Conservation (phyloP, 2,113 vertebrate species). For the Cinclus mexicanus region DNA sequence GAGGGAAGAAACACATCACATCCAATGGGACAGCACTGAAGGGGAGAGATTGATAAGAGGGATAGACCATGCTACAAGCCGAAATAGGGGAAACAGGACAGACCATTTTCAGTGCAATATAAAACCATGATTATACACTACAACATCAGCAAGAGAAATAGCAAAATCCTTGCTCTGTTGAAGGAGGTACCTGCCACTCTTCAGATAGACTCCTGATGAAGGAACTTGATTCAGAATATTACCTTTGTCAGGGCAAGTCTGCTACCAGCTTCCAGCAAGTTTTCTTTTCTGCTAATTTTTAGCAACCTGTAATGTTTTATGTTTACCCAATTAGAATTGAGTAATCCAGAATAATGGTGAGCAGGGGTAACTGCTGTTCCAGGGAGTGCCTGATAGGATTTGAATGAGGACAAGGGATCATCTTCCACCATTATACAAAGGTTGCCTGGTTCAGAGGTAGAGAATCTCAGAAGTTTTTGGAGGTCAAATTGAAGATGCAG, state of each 20-base stretch:
- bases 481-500: not conserved
- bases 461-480: not conserved
- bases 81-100: too few species aligned
- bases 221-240: not conserved
- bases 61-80: too few species aligned
- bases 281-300: not conserved
- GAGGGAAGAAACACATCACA: too few species aligned
- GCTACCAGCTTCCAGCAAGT: not conserved
- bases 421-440: accelerated
- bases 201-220: accelerated
- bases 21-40: too few species aligned
- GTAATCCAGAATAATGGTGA: not conserved
- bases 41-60: too few species aligned
- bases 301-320: not conserved
- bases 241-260: not conserved
- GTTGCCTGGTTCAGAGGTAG: not conserved
- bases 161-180: not conserved
- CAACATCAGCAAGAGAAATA: not conserved
- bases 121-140: too few species aligned
- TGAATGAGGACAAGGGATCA: not conserved
- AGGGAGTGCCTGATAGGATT: not conserved
- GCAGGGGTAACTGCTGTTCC: not conserved
- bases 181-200: not conserved
- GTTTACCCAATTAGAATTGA: not conserved
- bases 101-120: too few species aligned